Percentiles rank a stretch among this genome's conserved stretches.
Conservation (phyloP, 2,797 vertebrate species). For the Cyprinella venusta region DNA sequence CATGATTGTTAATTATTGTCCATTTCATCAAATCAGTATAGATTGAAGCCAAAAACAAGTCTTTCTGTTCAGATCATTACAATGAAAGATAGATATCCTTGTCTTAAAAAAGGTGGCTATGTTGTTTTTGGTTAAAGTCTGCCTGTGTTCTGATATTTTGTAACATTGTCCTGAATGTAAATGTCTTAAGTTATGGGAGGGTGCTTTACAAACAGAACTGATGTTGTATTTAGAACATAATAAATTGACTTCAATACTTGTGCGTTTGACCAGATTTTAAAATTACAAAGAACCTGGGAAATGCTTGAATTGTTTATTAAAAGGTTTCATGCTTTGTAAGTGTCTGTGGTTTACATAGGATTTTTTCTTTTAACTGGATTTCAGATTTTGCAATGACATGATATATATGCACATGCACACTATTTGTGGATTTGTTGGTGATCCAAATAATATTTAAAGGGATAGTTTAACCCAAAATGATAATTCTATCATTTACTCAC, state of each 20-base stretch:
- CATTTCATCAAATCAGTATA: neutral
- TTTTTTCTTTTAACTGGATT: slow-evolving; percentile 15
- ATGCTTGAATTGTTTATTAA: slow-evolving; percentile 78
- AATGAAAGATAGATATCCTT: neutral
- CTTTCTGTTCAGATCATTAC: neutral
- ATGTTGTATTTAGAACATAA: neutral
- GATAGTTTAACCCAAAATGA: neutral
- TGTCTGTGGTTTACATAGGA: slow-evolving; percentile 31
- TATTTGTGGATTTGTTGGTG: neutral
- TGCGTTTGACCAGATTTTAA: slow-evolving; percentile 40
- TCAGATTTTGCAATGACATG: neutral
- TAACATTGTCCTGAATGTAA: neutral
- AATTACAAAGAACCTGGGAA: slow-evolving; percentile 77
- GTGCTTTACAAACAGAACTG: neutral
- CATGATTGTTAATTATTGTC: neutral
- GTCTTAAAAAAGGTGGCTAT: neutral
- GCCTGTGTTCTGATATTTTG: neutral
- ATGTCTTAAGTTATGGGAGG: neutral
- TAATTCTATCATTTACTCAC: too few relatives aligned
- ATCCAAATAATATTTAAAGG: neutral
- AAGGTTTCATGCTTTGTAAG: slow-evolving; percentile 54
- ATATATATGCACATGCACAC: neutral
- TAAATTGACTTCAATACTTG: slow-evolving; percentile 1
- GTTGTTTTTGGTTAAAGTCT: neutral
- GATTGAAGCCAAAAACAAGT: neutral